Conservation (phyloP, 2,797 vertebrate species). For the Coregonus suidteri region DNA sequence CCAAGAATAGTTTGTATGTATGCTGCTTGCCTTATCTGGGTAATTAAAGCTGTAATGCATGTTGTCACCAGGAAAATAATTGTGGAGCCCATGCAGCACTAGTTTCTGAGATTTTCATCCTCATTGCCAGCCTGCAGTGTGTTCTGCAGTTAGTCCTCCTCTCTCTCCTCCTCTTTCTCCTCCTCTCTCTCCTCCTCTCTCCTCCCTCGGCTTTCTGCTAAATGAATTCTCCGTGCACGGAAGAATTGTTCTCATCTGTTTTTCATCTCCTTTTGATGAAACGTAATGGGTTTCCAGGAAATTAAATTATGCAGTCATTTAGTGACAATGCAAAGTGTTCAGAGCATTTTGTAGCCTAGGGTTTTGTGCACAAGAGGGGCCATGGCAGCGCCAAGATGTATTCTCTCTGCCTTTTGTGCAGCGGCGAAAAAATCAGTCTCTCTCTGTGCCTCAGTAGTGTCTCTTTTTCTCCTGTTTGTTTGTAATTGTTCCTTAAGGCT, state of each 20-base stretch:
- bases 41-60: conserved; percentile 31
- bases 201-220: conserved; percentile 53
- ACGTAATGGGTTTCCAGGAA: conserved; percentile 77
- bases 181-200: background rate
- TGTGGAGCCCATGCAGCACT: conserved; percentile 23
- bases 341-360: conserved; percentile 35
- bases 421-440: conserved; percentile 22
- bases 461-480: conserved; percentile 36
- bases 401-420: conserved; percentile 26
- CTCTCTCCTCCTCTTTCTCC: background rate
- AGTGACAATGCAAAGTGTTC: conserved; percentile 68
- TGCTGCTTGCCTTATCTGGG: conserved; percentile 15
- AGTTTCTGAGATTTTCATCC: conserved; percentile 42
- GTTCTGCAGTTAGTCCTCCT: conserved; percentile 24
- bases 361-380: conserved; percentile 21
- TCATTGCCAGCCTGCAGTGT: conserved; percentile 31
- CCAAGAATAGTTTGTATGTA: conserved; percentile 1
- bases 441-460: conserved; percentile 15
- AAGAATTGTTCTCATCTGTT: conserved; percentile 72
- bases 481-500: conserved; percentile 66
- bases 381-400: conserved; percentile 20
- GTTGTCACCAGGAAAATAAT: conserved; percentile 25
- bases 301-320: conserved; percentile 77
- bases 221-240: conserved; percentile 69
- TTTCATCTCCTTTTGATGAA: conserved; percentile 77